A percentile compares a stretch with the other conserved stretches of the same genome.
phyloP scores from a whole-genome alignment of 2,888 invertebrate genomes.

The Agonopterix alstromeriana region DNA sequence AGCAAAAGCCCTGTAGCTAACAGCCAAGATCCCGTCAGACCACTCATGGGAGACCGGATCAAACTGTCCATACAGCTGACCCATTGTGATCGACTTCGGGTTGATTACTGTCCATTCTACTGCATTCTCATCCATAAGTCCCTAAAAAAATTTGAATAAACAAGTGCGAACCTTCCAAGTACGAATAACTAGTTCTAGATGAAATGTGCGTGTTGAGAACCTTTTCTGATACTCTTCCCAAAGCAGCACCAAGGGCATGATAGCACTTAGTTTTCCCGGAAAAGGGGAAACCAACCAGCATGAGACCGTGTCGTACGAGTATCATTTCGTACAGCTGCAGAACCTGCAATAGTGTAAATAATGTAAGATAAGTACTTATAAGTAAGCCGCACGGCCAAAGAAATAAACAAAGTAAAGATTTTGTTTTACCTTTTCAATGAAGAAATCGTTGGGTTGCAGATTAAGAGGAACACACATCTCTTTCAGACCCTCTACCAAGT shows the following conservation, averaged over 20 bases:
- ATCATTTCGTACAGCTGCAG: constrained; percentile 95
- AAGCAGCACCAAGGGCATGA: constrained; percentile 86
- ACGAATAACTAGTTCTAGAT: too few relatives aligned
- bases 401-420: neutral
- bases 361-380: neutral
- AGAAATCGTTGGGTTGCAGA: constrained; percentile 89
- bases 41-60: constrained; percentile 96
- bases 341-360: constrained; percentile 32
- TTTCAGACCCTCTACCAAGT: constrained; percentile 50
- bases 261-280: constrained; percentile 95
- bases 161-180: neutral
- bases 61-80: constrained; percentile 96
- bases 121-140: constrained; percentile 83
- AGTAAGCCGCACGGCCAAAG: too few relatives aligned
- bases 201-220: constrained; percentile 33
- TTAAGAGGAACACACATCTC: constrained; percentile 84
- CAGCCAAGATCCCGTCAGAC: constrained; percentile 92
- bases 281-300: constrained; percentile 95
- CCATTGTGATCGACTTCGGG: constrained; percentile 97
- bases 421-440: constrained; percentile 82
- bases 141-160: constrained; percentile 52
- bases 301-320: constrained; percentile 94
- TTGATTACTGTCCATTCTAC: constrained; percentile 91
- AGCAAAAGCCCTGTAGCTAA: constrained; percentile 88
- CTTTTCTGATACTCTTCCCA: constrained; percentile 86